A percentile compares a stretch with the other conserved stretches of the same genome.
Evolutionary conservation across 2,797 vertebrate species (phyloP).

Genomic region (Pogoniulus pusillus): DNA sequence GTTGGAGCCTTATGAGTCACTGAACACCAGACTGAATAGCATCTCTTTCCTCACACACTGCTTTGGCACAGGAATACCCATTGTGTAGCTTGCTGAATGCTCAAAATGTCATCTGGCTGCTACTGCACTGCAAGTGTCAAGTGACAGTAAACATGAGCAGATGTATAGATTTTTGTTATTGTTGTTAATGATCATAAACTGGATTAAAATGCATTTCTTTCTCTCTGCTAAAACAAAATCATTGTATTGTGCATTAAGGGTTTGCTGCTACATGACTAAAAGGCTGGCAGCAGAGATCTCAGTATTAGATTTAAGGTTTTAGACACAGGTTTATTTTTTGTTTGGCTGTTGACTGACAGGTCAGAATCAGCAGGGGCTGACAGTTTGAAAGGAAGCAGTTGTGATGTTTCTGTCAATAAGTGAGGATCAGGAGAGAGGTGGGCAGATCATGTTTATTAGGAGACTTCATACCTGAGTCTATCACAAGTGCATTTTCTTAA

Average conservation of each 20-base stretch:
- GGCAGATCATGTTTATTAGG: background rate
- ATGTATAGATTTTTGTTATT: background rate
- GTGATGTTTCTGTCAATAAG: background rate
- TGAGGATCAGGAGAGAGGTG: background rate
- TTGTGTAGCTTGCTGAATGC: background rate
- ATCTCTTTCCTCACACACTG: background rate
- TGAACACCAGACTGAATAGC: background rate
- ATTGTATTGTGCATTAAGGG: background rate
- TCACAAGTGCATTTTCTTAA: too few relatives aligned
- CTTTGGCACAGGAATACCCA: background rate
- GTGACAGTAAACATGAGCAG: background rate
- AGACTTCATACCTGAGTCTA: background rate
- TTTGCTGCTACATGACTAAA: background rate
- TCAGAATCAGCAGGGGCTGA: background rate
- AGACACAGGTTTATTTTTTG: background rate
- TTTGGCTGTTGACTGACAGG: background rate
- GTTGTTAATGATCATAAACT: background rate
- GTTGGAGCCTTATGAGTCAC: background rate
- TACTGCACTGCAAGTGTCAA: background rate
- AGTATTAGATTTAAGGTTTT: background rate
- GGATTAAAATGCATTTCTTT: background rate
- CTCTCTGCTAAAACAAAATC: background rate
- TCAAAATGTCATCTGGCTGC: background rate
- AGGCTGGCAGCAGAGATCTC: background rate
- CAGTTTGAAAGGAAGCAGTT: background rate